Conservation (phyloP, 2,113 vertebrate species). For the Sander lucioperca region DNA sequence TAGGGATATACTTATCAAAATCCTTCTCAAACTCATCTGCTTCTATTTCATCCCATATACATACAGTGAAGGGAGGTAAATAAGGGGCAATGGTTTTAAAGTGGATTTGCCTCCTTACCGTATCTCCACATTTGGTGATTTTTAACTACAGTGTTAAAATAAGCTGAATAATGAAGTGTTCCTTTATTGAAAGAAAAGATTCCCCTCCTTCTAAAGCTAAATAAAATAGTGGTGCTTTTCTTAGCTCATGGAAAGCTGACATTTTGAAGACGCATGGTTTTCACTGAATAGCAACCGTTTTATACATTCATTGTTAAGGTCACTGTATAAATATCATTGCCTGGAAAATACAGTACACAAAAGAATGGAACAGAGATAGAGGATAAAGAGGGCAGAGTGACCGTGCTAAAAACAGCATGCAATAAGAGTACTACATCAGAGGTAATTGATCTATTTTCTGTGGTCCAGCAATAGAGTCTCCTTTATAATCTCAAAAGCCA, state of each 20-base stretch:
- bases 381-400: conserved; percentile 20
- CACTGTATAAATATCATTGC: conserved; percentile 6
- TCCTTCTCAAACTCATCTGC: neutral
- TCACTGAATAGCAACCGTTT: neutral
- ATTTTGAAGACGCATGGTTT: neutral
- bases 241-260: neutral
- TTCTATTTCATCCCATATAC: neutral
- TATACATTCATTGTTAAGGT: neutral
- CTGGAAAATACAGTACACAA: neutral
- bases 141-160: neutral
- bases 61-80: neutral
- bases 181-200: neutral
- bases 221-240: neutral
- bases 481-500: conserved; percentile 29
- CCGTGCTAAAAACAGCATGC: conserved; percentile 39
- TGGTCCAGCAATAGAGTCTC: conserved; percentile 3
- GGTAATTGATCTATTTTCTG: conserved; percentile 45
- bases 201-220: neutral
- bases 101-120: neutral
- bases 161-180: neutral
- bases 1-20: neutral
- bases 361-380: neutral
- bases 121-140: neutral
- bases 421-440: conserved; percentile 30
- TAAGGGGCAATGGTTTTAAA: neutral